Base-by-base conservation (phyloP, 2,888 invertebrate species). In the Listrodromus nycthemerus region DNA sequence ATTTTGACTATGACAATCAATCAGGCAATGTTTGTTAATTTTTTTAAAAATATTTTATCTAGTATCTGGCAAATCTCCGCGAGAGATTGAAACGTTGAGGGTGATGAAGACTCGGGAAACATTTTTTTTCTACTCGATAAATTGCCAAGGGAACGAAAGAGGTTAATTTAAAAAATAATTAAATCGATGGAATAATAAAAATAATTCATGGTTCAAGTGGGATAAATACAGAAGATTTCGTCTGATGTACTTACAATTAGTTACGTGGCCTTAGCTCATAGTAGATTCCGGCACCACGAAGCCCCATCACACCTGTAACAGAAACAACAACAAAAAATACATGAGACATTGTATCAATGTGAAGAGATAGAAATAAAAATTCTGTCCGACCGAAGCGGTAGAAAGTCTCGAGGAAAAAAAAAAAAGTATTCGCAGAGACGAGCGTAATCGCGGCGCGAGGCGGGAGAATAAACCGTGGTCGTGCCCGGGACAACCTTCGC, bases 201-300 rank as follows among this genome's bases (percentile, higher is more conserved):
- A 61, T n/a, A 19, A 21, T 45, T 19, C 30, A 30, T 45, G 58
- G n/a, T 63, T 30, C 2, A 1, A 48, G 30, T 27, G 7, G 2
- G 19, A 66, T 41, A 13, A 37, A 21, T 30, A 19, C n/a, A 8
- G 37, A 33, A 65, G 27, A 41, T 5, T 50, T 65, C 41, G 70
- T 77, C n/a, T 24, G 16, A 16, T 71, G 52, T 89, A 93, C 93
- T 93, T 84, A 93, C 93, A 90, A 89, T 93, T 92, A 92, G 89
- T 93, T 89, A 89, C 90, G 89, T 88, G 89, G 89, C 89, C 91
- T 92, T 92, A 92, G 89, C 92, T 93, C 93, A 92, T 93, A 91
- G 91, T 92, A 90, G 85, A 89, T 90, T 86, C 89, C 89, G 89
- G 87, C 90, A 89, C 90, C 89, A 88, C 89, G 89, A 88, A 87